Conservation (phyloP, 2,888 invertebrate species). For the Andrena flavipes region DNA sequence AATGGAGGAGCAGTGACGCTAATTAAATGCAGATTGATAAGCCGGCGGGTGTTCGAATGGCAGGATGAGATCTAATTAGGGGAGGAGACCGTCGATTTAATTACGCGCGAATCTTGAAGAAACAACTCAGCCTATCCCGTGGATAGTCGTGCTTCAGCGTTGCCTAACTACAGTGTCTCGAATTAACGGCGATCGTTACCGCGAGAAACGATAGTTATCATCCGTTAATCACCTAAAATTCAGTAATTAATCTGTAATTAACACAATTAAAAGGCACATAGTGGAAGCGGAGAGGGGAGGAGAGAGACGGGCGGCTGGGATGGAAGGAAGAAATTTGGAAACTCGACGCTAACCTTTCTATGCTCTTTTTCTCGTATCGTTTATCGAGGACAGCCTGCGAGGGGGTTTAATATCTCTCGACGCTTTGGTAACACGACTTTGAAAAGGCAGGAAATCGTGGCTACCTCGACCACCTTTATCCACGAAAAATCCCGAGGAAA, state of each 20-base stretch:
- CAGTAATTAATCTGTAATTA: neutral
- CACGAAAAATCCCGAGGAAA: neutral
- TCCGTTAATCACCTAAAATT: neutral
- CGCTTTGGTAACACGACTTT: constrained; percentile 3
- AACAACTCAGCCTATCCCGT: constrained; percentile 11
- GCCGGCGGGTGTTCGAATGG: constrained; percentile 37
- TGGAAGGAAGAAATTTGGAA: neutral
- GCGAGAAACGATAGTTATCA: neutral
- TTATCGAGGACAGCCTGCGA: constrained; percentile 1
- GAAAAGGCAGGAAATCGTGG: neutral
- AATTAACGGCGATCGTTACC: constrained; percentile 12
- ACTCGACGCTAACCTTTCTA: neutral
- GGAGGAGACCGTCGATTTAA: constrained; percentile 31
- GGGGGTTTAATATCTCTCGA: constrained; percentile 14
- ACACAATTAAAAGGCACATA: no score
- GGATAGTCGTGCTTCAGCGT: neutral
- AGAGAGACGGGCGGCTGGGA: neutral
- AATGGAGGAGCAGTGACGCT: constrained; percentile 29
- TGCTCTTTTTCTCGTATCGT: constrained; percentile 2
- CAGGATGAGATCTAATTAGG: constrained; percentile 51
- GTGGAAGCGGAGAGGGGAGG: neutral
- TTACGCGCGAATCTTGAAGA: constrained; percentile 28
- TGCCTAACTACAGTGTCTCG: neutral
- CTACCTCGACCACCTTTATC: neutral
- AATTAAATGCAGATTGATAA: constrained; percentile 61